Evolutionary conservation across 1,140 invertebrate genomes (phyloP).

Genomic region (Philaenus spumarius): DNA sequence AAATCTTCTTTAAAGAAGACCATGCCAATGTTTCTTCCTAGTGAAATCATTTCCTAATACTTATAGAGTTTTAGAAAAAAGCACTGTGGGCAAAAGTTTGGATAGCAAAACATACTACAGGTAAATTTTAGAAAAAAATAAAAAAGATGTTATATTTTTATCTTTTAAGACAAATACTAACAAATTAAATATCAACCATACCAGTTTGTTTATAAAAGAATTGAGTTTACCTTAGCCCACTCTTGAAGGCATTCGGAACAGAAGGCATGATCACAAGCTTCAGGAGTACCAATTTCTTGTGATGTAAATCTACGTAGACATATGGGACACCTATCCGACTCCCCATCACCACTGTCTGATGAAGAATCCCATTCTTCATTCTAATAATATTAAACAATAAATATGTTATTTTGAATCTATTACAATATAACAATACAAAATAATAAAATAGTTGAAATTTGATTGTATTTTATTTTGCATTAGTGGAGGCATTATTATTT

Average conservation of each 20-base stretch:
- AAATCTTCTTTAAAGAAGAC: too few species aligned
- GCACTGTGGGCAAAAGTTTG: too few species aligned
- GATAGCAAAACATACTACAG: too few species aligned
- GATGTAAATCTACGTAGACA: conserved; percentile 63
- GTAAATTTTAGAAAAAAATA: too few species aligned
- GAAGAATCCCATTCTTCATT: conserved; percentile 14
- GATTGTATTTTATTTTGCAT: too few species aligned
- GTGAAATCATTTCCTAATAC: too few species aligned
- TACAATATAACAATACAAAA: too few species aligned
- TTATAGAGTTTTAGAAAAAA: too few species aligned
- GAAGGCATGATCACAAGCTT: conserved; percentile 81
- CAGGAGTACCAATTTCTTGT: conserved; percentile 76
- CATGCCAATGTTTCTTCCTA: too few species aligned
- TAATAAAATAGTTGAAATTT: too few species aligned
- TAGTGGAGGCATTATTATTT: too few species aligned
- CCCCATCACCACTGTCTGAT: conserved; percentile 51
- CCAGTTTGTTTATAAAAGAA: neutral
- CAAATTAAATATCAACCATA: neutral
- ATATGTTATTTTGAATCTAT: neutral
- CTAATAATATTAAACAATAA: neutral
- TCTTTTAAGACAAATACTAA: neutral
- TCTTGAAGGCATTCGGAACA: conserved; percentile 84
- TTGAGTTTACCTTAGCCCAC: conserved; percentile 66
- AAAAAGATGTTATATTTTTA: too few species aligned
- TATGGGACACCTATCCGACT: conserved; percentile 78